Evolutionary conservation across 2,113 vertebrate genomes (phyloP).

Genomic region (Genyomyrus donnyi): DNA sequence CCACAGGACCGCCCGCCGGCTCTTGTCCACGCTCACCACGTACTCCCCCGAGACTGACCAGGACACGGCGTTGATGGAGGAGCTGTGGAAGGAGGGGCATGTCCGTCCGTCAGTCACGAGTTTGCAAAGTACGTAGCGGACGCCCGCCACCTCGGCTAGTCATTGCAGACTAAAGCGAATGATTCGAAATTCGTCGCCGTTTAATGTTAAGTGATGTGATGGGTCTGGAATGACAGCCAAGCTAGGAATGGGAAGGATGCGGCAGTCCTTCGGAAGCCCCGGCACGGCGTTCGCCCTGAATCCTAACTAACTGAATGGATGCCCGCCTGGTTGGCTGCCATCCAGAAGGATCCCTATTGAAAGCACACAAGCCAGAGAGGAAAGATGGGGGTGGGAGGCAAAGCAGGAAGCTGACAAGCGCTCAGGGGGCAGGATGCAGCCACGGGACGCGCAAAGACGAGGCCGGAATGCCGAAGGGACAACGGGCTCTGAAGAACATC

Average conservation of each 20-base stretch:
- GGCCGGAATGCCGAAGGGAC: slow-evolving; percentile 2
- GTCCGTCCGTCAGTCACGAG: not conserved
- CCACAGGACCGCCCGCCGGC: slow-evolving; percentile 71
- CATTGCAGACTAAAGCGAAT: not conserved
- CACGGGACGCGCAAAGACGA: not conserved
- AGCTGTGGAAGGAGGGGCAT: slow-evolving; percentile 38
- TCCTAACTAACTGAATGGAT: slow-evolving; percentile 20
- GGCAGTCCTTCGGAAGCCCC: not conserved
- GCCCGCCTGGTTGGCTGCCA: not conserved
- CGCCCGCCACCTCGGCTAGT: not conserved
- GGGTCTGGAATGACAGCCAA: not conserved
- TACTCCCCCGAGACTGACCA: slow-evolving; percentile 71
- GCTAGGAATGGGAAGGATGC: slow-evolving; percentile 1
- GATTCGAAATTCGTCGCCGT: not conserved
- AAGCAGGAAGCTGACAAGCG: not conserved
- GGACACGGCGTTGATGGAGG: slow-evolving; percentile 69
- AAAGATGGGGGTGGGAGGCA: not conserved
- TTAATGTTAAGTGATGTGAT: not conserved
- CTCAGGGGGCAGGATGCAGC: not conserved
- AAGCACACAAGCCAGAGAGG: not conserved
- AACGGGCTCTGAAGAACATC: not conserved
- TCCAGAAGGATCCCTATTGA: not conserved
- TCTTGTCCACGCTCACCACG: slow-evolving; percentile 74
- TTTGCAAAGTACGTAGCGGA: not conserved
- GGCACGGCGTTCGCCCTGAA: slow-evolving; percentile 4